These are phyloP conservation scores for Chiridota heheva DNA, from an alignment of 35 echinoderm and acorn worm species.

Conservation along the genomic window DNA sequence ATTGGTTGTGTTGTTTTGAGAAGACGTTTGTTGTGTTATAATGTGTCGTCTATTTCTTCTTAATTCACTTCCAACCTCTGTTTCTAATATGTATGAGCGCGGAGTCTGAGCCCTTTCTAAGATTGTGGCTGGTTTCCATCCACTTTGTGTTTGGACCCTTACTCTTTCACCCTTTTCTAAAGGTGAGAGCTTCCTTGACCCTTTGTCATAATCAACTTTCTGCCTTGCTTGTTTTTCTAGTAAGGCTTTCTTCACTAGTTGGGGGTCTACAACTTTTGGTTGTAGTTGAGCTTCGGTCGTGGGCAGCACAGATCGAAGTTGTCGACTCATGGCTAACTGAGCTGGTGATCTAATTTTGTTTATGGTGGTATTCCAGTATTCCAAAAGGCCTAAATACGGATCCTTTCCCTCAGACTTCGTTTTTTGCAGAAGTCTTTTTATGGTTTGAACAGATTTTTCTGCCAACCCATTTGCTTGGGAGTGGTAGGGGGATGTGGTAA, in stretches of 20 bases:
- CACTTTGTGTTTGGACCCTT: conserved; percentile 3
- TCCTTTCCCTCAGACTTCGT: conserved; percentile 11
- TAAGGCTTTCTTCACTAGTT: not conserved
- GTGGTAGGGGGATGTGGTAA: conserved; percentile 18
- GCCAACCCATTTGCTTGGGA: conserved; percentile 30
- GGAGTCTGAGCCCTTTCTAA: not conserved
- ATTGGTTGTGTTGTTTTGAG: too few relatives aligned
- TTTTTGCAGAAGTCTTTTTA: conserved; percentile 11
- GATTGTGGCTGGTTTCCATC: conserved; percentile 9
- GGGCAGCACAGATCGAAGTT: not conserved
- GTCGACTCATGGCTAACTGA: conserved; percentile 1
- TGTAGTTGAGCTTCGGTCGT: not conserved
- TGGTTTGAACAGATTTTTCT: conserved; percentile 42
- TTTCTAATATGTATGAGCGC: not conserved
- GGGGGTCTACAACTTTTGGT: conserved; percentile 14
- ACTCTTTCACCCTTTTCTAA: not conserved
- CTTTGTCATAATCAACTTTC: not conserved
- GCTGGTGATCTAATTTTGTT: conserved; percentile 2
- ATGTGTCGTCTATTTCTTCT: too few relatives aligned
- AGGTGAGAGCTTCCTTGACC: not conserved
- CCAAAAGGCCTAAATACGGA: conserved; percentile 24
- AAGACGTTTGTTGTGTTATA: too few relatives aligned
- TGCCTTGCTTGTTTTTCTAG: not conserved
- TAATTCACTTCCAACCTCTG: too few relatives aligned
- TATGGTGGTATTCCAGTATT: conserved; percentile 21